A percentile compares a stretch with the other conserved stretches of the same genome.
Evolutionary conservation across 2,797 vertebrate genomes (phyloP).

Genomic region (Odontamblyopus lacepedii): DNA sequence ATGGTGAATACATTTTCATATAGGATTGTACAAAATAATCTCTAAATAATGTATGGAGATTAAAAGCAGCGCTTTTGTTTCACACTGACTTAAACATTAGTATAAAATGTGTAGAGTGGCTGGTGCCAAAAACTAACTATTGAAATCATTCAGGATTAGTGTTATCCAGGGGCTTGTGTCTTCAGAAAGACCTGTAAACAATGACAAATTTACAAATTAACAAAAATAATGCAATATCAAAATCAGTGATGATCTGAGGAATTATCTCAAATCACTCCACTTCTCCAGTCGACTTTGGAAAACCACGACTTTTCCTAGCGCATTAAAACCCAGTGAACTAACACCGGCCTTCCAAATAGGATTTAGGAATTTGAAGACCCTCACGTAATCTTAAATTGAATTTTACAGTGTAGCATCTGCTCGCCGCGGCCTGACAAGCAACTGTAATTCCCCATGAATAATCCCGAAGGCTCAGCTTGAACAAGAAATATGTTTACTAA

Average conservation of each 20-base stretch:
- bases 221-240: conserved; percentile 17
- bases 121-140: conserved; percentile 41
- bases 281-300: conserved; percentile 18
- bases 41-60: not conserved
- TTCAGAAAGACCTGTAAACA: conserved; percentile 18
- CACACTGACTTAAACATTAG: conserved; percentile 19
- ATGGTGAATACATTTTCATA: not conserved
- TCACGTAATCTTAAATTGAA: conserved; percentile 59
- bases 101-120: conserved; percentile 13
- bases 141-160: conserved; percentile 46
- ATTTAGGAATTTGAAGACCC: conserved; percentile 58
- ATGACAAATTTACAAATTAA: conserved; percentile 38
- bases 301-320: conserved; percentile 39
- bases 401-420: conserved; percentile 59
- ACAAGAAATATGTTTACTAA: conserved; percentile 39
- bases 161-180: conserved; percentile 19
- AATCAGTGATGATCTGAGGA: conserved; percentile 42
- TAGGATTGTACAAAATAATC: not conserved
- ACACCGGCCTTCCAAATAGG: conserved; percentile 48
- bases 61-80: conserved; percentile 15
- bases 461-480: conserved; percentile 48
- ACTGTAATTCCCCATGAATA: conserved; percentile 56
- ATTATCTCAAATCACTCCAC: conserved; percentile 40
- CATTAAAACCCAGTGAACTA: conserved; percentile 49
- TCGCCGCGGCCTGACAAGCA: conserved; percentile 51